A percentile compares a stretch with the other conserved stretches of the same genome.
Evolutionary conservation across 2,797 vertebrate species (phyloP).

Genomic region (Malacoctenus gilli): DNA sequence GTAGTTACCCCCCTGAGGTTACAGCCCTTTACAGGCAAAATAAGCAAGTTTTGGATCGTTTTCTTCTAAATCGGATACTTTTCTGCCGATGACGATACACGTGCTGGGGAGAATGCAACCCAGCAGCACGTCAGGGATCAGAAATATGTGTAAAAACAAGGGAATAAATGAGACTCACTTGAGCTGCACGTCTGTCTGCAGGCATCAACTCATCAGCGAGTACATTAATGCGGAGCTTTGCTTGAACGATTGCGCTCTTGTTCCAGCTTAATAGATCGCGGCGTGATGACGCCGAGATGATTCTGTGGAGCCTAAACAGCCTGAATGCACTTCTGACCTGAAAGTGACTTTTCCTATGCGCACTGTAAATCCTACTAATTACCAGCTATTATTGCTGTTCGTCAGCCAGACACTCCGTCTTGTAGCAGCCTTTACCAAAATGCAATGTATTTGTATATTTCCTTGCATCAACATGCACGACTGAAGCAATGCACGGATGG

Average conservation of each 20-base stretch:
- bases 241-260: constrained; percentile 14
- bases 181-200: background rate
- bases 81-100: too few relatives aligned
- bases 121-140: too few relatives aligned
- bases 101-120: too few relatives aligned
- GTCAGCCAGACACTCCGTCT: constrained; percentile 12
- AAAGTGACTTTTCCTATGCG: constrained; percentile 27
- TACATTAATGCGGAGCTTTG: constrained; percentile 39
- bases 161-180: constrained; percentile 4
- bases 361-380: background rate
- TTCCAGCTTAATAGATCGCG: constrained; percentile 27
- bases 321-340: constrained; percentile 31
- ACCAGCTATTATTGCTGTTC: background rate
- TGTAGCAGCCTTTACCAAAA: constrained; percentile 2
- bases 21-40: too few relatives aligned
- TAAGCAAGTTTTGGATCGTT: too few relatives aligned
- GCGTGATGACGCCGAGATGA: constrained; percentile 18
- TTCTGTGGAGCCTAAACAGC: constrained; percentile 35
- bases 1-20: background rate
- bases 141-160: background rate
- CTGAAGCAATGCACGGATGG: too few relatives aligned
- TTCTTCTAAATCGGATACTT: too few relatives aligned
- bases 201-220: constrained; percentile 28
- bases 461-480: too few relatives aligned
- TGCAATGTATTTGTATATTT: constrained; percentile 15